These are phyloP conservation scores for Magallana gigas DNA, from an alignment of 1,140 invertebrate species.

Conservation along the genomic window DNA sequence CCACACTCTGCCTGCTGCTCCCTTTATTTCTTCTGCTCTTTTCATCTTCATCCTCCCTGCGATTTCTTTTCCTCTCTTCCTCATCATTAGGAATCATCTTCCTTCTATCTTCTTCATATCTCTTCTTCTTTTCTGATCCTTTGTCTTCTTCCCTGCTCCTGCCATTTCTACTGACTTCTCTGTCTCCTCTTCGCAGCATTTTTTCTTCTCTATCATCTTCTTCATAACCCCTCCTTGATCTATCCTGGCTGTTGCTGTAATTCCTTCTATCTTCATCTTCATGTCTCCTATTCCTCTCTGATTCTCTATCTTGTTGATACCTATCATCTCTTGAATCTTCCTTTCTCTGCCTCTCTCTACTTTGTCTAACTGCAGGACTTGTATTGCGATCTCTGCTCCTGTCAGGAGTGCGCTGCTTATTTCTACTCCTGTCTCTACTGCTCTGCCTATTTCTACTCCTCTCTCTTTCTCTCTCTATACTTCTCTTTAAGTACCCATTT, in stretches of 20 bases:
- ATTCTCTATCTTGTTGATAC: background rate
- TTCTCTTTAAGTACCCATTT: constrained; percentile 34
- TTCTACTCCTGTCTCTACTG: background rate
- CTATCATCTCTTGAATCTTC: background rate
- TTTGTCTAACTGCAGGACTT: background rate
- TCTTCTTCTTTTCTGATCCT: background rate
- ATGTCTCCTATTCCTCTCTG: constrained; percentile 38
- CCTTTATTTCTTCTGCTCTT: constrained; percentile 1
- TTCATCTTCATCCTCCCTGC: background rate
- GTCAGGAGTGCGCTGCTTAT: constrained; percentile 24
- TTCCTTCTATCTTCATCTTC: constrained; percentile 23
- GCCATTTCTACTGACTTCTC: background rate
- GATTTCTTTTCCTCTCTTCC: background rate
- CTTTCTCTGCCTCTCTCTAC: background rate
- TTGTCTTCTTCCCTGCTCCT: background rate
- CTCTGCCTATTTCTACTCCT: constrained; percentile 31
- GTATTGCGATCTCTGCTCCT: constrained; percentile 1
- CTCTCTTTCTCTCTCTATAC: constrained; percentile 36
- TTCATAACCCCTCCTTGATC: background rate
- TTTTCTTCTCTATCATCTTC: background rate
- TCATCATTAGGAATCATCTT: background rate
- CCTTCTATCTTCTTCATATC: background rate
- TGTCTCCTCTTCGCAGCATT: no score
- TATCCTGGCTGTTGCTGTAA: background rate
- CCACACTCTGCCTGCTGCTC: background rate